phyloP scores from a whole-genome alignment of 1,140 invertebrate genomes.

The Lepidotrigona ventralis region DNA sequence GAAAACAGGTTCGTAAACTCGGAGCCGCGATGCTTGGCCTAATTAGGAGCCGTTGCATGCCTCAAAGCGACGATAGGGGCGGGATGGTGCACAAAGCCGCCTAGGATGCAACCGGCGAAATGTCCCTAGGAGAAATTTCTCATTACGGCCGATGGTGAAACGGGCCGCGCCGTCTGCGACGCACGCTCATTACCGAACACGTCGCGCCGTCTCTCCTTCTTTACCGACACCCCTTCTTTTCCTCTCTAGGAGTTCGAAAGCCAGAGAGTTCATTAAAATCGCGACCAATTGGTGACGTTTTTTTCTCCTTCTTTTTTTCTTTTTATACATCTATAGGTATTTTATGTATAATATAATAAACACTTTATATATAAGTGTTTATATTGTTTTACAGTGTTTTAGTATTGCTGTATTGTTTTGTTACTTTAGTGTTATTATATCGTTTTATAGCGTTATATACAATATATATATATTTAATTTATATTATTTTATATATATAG shows the following conservation, averaged over 20 bases:
- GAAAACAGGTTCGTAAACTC: constrained; percentile 20
- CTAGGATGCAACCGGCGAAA: constrained; percentile 20
- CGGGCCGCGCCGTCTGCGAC: not conserved
- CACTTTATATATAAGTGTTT: no score
- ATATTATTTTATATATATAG: no score
- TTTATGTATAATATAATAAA: no score
- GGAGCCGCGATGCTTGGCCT: constrained; percentile 12
- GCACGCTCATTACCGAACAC: constrained; percentile 22
- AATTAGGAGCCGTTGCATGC: constrained; percentile 33
- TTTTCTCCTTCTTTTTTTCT: not conserved
- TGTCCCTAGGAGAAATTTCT: constrained; percentile 44
- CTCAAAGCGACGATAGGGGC: constrained; percentile 23
- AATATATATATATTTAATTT: no score
- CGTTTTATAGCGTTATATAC: no score
- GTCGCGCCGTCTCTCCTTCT: not conserved
- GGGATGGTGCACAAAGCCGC: constrained; percentile 6
- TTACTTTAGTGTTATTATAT: no score
- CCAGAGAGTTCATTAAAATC: not conserved
- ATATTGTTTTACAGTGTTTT: no score
- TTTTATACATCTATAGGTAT: no score
- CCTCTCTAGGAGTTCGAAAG: no score
- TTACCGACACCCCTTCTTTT: no score
- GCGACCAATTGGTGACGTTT: not conserved
- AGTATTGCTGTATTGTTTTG: no score
- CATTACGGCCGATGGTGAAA: constrained; percentile 11